Percentiles rank a stretch among this genome's conserved stretches.
Evolutionary conservation across 2,888 invertebrate species (phyloP).

Genomic region (Cryptosula pallasiana): DNA sequence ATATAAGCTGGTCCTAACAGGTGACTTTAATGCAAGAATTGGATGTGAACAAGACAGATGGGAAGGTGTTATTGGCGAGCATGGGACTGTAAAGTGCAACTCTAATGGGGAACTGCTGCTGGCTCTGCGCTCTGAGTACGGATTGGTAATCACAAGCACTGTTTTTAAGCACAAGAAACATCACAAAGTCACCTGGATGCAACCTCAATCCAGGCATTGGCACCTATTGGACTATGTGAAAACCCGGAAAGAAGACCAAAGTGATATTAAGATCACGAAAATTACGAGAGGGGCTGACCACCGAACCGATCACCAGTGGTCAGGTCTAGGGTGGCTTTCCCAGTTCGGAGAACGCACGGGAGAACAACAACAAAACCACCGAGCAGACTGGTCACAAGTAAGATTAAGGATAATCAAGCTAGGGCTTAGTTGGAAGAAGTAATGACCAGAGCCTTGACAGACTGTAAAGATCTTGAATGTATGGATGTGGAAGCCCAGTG

Average conservation of each 20-base stretch:
- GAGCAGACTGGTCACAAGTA: neutral
- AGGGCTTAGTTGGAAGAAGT: neutral
- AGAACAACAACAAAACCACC: too few species aligned
- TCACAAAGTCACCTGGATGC: neutral
- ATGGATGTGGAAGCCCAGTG: too few species aligned
- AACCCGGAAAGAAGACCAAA: neutral
- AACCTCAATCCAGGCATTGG: neutral
- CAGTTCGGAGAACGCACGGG: too few species aligned
- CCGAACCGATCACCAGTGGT: too few species aligned
- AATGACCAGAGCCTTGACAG: neutral
- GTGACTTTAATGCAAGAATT: neutral
- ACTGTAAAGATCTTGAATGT: neutral
- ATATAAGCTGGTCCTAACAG: neutral
- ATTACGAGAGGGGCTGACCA: neutral
- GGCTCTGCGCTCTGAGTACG: neutral
- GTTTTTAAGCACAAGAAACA: slow-evolving; percentile 1
- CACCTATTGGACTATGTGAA: neutral
- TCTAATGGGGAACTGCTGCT: neutral
- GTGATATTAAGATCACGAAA: neutral
- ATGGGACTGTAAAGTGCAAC: neutral
- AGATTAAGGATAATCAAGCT: neutral
- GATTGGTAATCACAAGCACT: neutral
- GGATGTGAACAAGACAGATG: neutral
- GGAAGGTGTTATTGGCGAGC: neutral
- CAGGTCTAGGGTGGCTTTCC: too few species aligned